These are phyloP conservation scores for Eupeodes luniger DNA, from an alignment of 2,888 invertebrate genomes.

Conservation along the genomic window DNA sequence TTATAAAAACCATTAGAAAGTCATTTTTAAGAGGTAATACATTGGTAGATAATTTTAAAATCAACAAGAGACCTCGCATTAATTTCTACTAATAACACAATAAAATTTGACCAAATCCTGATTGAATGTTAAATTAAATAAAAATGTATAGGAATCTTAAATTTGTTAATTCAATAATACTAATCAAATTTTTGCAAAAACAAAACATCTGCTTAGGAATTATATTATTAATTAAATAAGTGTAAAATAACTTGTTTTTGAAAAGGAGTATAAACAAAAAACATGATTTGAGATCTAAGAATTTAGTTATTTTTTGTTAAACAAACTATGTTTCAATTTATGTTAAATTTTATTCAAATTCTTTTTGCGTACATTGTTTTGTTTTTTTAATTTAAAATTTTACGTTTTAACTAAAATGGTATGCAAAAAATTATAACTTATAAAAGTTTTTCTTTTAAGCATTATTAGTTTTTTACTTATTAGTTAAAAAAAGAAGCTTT, in stretches of 20 bases:
- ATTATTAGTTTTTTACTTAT: too few species aligned
- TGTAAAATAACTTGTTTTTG: conserved; percentile 1
- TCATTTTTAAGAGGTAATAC: neutral
- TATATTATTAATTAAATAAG: conserved; percentile 2
- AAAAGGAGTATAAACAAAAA: neutral
- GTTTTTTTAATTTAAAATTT: neutral
- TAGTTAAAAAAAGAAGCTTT: too few species aligned
- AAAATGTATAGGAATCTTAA: neutral
- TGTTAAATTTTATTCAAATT: neutral
- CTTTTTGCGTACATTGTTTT: neutral
- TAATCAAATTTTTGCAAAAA: neutral
- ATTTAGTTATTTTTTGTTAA: neutral
- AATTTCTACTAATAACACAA: conserved; percentile 4
- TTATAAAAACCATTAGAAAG: conserved; percentile 5
- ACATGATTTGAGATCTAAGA: neutral
- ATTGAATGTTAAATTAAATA: neutral
- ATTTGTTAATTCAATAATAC: neutral
- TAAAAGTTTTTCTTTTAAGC: too few species aligned
- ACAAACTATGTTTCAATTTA: neutral
- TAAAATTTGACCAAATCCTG: neutral
- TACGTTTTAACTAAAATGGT: neutral
- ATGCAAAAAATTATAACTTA: too few species aligned
- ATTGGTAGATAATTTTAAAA: neutral
- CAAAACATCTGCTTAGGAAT: conserved; percentile 7
- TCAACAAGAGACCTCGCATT: neutral